phyloP scores from a whole-genome alignment of 2,113 vertebrate genomes.

The Peromyscus polionotus region DNA sequence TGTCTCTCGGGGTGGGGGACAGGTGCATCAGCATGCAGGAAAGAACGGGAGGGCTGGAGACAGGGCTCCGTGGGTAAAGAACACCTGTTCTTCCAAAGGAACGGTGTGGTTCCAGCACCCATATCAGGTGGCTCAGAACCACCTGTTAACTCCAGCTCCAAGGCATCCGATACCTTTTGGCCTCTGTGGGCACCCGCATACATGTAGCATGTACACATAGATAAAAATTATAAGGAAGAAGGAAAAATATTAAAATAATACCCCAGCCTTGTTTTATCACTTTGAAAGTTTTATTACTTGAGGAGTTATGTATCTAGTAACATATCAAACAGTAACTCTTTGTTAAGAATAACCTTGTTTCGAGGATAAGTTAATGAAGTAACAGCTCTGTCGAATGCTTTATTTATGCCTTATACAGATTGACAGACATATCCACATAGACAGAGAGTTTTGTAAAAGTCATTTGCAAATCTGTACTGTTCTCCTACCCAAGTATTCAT shows the following conservation, averaged over 20 bases:
- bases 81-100: background rate
- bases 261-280: background rate
- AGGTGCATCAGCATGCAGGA: background rate
- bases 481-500: background rate
- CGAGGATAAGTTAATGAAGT: constrained; percentile 27
- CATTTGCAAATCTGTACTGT: background rate
- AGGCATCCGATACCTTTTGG: background rate
- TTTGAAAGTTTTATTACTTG: constrained; percentile 19
- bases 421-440: background rate
- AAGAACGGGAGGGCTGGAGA: background rate
- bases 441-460: background rate
- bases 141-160: background rate
- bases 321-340: background rate
- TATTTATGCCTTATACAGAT: background rate
- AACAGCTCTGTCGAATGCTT: background rate
- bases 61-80: background rate
- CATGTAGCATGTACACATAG: background rate
- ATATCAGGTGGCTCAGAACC: background rate
- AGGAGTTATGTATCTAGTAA: background rate
- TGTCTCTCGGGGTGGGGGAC: background rate
- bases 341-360: constrained; percentile 21
- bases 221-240: background rate
- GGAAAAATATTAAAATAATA: background rate
- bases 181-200: background rate
- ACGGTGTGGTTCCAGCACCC: background rate